Base-by-base conservation (phyloP, 2,888 invertebrate species). In the Epistrophe grossulariae region DNA sequence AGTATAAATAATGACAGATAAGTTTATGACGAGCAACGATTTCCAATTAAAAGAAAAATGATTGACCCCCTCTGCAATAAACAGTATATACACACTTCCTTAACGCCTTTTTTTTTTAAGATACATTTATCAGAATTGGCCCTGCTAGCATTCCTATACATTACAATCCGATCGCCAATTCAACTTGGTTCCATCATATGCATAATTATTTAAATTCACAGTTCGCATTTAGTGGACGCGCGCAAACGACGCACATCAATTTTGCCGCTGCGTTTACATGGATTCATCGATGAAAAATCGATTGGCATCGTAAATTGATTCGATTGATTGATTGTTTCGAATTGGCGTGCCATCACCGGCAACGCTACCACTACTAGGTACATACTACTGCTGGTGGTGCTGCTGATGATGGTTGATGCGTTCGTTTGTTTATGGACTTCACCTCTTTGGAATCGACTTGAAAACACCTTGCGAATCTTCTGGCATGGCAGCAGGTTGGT, bases 291-390 rank as follows among this genome's bases (percentile, higher is more conserved):
- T 87, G 87, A 87, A 87, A 87, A 87, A 83, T 87, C 87, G 83
- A 87, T 87, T 87, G 83, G 83, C 79, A 79, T 87, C 83, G 87
- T 87, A 87, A 87, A 87, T 87, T 87, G 87, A 87, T 79, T 83
- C 87, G 79, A 87, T 68, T 87, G 87, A 87, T 87, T 87, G 87
- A 87, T 87, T 87, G 87, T 76, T 83, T 83, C 76, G 87, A 87
- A 83, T 76, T 87, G 87, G 79, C 76, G 79, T 87, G 87, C 83
- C 87, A 83, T 83, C 87, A 87, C 74, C 76, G 87, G 64, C 79
- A 83, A 52, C 66, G 76, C 82, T 79, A 79, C 79, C 40, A 52
- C n/a, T 9, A 8, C 35, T 35, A 35, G 6, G 6, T 35, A 35
- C 4, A 43, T 19, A 45, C 40, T 28, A 52, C 45, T 17, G 19